Evolutionary conservation across 2,888 invertebrate genomes (phyloP).

Genomic region (Watsonalla cultraria): DNA sequence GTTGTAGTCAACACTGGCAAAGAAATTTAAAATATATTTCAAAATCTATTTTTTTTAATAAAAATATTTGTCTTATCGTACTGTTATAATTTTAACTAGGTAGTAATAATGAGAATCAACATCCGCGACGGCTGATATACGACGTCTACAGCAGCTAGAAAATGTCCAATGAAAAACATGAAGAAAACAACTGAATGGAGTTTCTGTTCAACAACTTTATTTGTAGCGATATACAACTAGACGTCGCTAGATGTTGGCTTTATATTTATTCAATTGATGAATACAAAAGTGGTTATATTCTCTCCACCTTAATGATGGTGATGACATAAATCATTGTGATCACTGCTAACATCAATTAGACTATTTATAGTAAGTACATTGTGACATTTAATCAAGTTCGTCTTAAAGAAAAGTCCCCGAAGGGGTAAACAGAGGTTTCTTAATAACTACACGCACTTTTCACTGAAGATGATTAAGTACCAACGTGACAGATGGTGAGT

Average conservation of each 20-base stretch:
- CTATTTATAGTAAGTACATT: too few relatives aligned
- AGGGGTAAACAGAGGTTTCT: too few relatives aligned
- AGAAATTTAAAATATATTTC: background rate
- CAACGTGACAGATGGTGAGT: too few relatives aligned
- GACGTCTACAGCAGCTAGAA: background rate
- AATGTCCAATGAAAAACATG: background rate
- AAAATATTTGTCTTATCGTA: background rate
- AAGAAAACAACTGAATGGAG: background rate
- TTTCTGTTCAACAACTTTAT: background rate
- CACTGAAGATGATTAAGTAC: too few relatives aligned
- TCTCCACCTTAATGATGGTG: too few relatives aligned
- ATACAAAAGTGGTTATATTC: too few relatives aligned
- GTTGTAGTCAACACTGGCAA: background rate
- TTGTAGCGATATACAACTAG: background rate
- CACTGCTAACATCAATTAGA: too few relatives aligned
- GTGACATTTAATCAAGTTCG: too few relatives aligned
- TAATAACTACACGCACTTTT: too few relatives aligned
- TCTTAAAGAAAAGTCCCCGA: too few relatives aligned
- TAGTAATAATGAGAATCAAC: background rate
- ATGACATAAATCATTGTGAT: too few relatives aligned
- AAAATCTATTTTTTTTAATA: background rate
- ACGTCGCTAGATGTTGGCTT: background rate
- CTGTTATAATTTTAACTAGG: background rate
- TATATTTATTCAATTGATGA: too few relatives aligned
- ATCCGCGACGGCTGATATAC: background rate